Base-by-base conservation (phyloP, 2,888 invertebrate genomes). In the Neoascia interrupta region DNA sequence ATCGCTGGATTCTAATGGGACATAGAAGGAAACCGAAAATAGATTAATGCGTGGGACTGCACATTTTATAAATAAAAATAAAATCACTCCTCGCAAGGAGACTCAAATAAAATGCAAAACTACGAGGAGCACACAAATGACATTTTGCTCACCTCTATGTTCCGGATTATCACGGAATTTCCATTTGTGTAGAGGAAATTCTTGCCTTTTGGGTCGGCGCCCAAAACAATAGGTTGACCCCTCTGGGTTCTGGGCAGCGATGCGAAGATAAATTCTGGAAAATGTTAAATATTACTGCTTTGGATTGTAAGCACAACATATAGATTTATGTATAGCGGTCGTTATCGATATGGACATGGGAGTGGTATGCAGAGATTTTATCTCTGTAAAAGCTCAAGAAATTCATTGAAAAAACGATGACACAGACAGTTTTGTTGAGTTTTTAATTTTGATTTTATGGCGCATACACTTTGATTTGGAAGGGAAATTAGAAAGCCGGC, bases 171-270 rank as follows among this genome's bases (percentile, higher is more conserved):
- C 81, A 99, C 98, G 84, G 97, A 98, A 89, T 98, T 97, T 82
- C 98, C 98, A 91, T 98, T 98, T 80, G 97, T 95, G 88, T 99
- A 99, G 54, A 99, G 92, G 89, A 99, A 97, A 86, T 95, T 98
- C 86, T 96, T 96, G 53, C 98, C 98, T 89, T 98, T 98, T 2
- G 99, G 98, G 90, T 98, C 98, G 36, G 95, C 94, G 69, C 97
- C 97, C 84, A 99, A 90, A 60, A 99, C 98, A 83, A 99, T 92
- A 34, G 98, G 97, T 83, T 96, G 94, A 23, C 99, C 99, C 84
- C 99, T 92, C 86, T 95, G 94, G 58, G 99, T 99, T 85, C 95
- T 93, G 73, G 99, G 99, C 86, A 99, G 90, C 63, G 97, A 94
- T 81, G 98, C 96, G 90, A 96, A 98, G 89, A 95, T 94, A 89